These are phyloP conservation scores for Caenorhabditis sp. DNA, from an alignment of 2,888 invertebrate species.

Conservation along the genomic window DNA sequence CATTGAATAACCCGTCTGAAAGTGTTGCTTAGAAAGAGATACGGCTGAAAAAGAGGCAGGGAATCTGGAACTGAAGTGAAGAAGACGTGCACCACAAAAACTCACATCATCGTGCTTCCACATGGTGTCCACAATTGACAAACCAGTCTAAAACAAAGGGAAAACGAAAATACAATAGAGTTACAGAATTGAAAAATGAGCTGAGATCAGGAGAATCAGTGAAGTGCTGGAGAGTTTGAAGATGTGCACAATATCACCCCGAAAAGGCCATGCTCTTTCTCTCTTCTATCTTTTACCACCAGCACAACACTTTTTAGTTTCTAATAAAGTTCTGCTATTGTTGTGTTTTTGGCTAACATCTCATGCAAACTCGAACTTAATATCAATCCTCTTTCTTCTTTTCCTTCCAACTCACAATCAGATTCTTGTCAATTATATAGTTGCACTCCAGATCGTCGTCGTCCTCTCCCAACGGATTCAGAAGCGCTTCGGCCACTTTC, in stretches of 20 bases:
- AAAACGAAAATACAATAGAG: constrained; percentile 37
- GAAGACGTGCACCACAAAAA: neutral
- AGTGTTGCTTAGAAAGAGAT: neutral
- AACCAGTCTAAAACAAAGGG: constrained; percentile 58
- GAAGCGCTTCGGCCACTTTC: constrained; percentile 75
- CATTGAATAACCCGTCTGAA: constrained; percentile 70
- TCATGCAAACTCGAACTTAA: constrained; percentile 32
- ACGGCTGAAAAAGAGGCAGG: too few relatives aligned
- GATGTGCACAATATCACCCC: too few relatives aligned
- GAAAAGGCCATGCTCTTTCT: too few relatives aligned
- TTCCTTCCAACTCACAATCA: constrained; percentile 66
- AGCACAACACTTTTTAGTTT: too few relatives aligned
- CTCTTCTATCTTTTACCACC: too few relatives aligned
- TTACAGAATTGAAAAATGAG: constrained; percentile 19
- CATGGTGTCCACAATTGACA: constrained; percentile 58
- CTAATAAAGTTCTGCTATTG: too few relatives aligned
- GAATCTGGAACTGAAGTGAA: too few relatives aligned
- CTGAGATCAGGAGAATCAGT: too few relatives aligned
- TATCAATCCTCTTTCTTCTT: neutral
- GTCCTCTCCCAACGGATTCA: constrained; percentile 75
- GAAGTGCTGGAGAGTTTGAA: neutral
- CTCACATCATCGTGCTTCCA: constrained; percentile 60
- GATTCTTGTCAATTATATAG: constrained; percentile 76
- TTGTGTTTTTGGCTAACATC: too few relatives aligned
- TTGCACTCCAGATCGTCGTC: constrained; percentile 73